Percentiles rank a stretch among this genome's conserved stretches.
These are phyloP conservation scores for Hephaestus fuliginosus DNA, from an alignment of 2,797 vertebrate genomes.

Conservation along the genomic window DNA sequence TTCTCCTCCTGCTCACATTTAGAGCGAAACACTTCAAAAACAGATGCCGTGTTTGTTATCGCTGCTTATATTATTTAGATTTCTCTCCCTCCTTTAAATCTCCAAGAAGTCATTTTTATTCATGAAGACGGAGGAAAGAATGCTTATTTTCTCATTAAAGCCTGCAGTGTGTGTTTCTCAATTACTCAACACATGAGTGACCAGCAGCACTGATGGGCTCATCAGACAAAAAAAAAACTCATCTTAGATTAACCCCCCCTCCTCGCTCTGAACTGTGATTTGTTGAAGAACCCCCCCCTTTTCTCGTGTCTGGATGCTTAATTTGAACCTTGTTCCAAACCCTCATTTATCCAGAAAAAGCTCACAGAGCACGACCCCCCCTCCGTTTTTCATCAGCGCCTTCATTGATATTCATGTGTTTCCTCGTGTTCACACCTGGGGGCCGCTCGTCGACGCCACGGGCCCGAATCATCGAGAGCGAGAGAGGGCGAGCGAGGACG, in stretches of 20 bases:
- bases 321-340: constrained; percentile 73
- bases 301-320: constrained; percentile 55
- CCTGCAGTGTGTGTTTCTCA: constrained; percentile 64
- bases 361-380: constrained; percentile 37
- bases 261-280: constrained; percentile 41
- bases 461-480: background rate
- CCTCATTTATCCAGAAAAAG: constrained; percentile 60
- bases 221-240: constrained; percentile 53
- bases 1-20: constrained; percentile 21
- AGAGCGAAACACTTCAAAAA: constrained; percentile 59
- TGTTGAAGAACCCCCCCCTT: constrained; percentile 25
- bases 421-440: constrained; percentile 67
- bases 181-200: constrained; percentile 77
- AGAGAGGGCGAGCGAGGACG: background rate
- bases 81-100: constrained; percentile 44
- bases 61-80: constrained; percentile 59
- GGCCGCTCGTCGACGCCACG: constrained; percentile 33
- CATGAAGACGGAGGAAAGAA: constrained; percentile 61
- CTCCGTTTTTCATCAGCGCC: constrained; percentile 51
- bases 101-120: constrained; percentile 72
- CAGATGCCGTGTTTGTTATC: constrained; percentile 57
- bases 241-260: constrained; percentile 42
- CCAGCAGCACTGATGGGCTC: constrained; percentile 68
- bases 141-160: constrained; percentile 76
- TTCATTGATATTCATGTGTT: constrained; percentile 78